Percentiles rank a stretch among this genome's conserved stretches.
These are phyloP conservation scores for Napeogenes inachia DNA, from an alignment of 2,888 invertebrate genomes.

Conservation along the genomic window DNA sequence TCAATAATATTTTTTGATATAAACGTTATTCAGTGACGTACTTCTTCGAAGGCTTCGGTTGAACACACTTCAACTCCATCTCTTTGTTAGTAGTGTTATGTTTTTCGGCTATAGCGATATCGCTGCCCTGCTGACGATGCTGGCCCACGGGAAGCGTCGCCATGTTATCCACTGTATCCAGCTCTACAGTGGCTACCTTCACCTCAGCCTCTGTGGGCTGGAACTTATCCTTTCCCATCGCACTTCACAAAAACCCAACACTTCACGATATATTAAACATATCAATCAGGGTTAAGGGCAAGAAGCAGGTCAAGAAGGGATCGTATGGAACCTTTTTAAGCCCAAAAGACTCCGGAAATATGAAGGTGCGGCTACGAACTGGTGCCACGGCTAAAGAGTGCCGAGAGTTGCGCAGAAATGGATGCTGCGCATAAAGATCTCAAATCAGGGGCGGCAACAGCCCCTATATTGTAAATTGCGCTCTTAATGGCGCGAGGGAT, in stretches of 20 bases:
- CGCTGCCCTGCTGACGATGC: constrained; percentile 82
- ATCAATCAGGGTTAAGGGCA: constrained; percentile 47
- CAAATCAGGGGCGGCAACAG: constrained; percentile 62
- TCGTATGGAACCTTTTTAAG: constrained; percentile 47
- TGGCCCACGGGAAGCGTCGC: constrained; percentile 91
- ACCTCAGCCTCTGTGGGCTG: constrained; percentile 83
- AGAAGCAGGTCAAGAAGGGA: constrained; percentile 49
- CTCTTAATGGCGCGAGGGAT: constrained; percentile 51
- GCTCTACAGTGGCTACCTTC: constrained; percentile 92
- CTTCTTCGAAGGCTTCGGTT: constrained; percentile 91
- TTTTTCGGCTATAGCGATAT: constrained; percentile 86
- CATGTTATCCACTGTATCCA: constrained; percentile 92
- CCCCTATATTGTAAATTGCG: constrained; percentile 59
- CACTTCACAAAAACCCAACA: constrained; percentile 40
- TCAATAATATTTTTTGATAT: too few species aligned
- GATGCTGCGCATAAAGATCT: constrained; percentile 65
- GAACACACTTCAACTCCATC: constrained; percentile 91
- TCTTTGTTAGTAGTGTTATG: constrained; percentile 90
- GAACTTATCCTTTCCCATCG: constrained; percentile 74
- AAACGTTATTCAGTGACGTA: constrained; percentile 56
- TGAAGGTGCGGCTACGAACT: constrained; percentile 56
- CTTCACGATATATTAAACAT: constrained; percentile 42
- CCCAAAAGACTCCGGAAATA: constrained; percentile 60
- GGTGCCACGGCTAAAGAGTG: constrained; percentile 54
- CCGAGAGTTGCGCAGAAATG: constrained; percentile 70